Conservation (phyloP, 1,140 invertebrate genomes). For the Hycleus phaleratus region DNA sequence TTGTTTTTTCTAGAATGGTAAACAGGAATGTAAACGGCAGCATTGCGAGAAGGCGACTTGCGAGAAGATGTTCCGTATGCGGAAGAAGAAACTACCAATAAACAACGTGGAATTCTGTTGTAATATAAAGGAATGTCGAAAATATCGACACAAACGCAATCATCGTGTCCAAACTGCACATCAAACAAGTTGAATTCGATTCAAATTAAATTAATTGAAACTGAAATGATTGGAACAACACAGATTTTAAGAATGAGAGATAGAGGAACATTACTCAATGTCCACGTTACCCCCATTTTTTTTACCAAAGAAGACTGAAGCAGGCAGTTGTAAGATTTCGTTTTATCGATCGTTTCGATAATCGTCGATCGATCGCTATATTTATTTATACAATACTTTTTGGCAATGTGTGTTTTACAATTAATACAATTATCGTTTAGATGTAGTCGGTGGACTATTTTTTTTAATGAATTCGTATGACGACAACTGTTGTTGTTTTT, state of each 20-base stretch:
- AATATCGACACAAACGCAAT: slow-evolving; percentile 25
- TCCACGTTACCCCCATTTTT: slow-evolving; percentile 30
- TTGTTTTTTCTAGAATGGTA: slow-evolving; percentile 58
- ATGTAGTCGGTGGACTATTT: neutral
- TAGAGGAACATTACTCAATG: slow-evolving; percentile 21
- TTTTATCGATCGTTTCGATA: too few species aligned
- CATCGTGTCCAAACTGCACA: slow-evolving; percentile 14
- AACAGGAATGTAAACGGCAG: slow-evolving; percentile 67
- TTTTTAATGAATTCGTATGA: neutral
- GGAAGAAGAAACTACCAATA: slow-evolving; percentile 17
- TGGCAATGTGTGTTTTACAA: neutral
- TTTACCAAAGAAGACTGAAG: slow-evolving; percentile 40
- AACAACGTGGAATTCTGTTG: slow-evolving; percentile 29
- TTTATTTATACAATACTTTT: too few species aligned
- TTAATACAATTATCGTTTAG: neutral
- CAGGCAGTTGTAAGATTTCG: slow-evolving; percentile 29
- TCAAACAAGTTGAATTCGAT: neutral
- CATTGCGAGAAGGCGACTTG: slow-evolving; percentile 68
- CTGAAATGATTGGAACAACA: too few species aligned
- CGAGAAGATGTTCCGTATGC: slow-evolving; percentile 31
- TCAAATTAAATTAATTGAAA: slow-evolving; percentile 7
- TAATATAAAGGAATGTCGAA: slow-evolving; percentile 31
- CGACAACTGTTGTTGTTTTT: neutral
- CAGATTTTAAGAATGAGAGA: neutral
- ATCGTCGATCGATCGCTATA: too few species aligned